These are phyloP conservation scores for Bungarus multicinctus DNA, from an alignment of 2,113 vertebrate genomes.

Conservation along the genomic window DNA sequence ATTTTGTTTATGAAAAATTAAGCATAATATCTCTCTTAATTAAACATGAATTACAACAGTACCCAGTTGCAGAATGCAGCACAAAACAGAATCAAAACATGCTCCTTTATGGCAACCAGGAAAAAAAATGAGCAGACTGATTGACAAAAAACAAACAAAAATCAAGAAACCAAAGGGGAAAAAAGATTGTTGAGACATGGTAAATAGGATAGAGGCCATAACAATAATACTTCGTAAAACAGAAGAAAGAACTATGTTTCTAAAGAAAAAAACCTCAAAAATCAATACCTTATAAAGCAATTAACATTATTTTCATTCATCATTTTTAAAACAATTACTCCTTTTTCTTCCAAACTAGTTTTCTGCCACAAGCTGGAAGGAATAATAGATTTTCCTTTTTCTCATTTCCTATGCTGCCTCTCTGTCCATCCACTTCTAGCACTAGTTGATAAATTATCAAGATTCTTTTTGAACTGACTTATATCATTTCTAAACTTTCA, in stretches of 20 bases:
- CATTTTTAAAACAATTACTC: background rate
- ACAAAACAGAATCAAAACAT: background rate
- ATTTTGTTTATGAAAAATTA: background rate
- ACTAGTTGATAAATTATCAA: background rate
- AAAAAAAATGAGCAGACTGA: background rate
- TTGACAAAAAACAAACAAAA: background rate
- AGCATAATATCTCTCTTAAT: background rate
- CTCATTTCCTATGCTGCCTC: background rate
- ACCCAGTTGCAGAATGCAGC: background rate
- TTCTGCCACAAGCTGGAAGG: background rate
- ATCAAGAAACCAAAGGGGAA: background rate
- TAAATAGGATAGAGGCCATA: background rate
- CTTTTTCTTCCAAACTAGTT: background rate
- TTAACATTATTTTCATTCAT: background rate
- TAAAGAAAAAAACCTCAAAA: background rate
- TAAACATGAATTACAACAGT: background rate
- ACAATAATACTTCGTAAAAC: background rate
- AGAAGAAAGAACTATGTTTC: background rate
- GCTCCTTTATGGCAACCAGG: background rate
- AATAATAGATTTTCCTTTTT: background rate
- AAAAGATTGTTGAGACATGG: background rate
- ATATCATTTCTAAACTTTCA: background rate
- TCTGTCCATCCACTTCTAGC: background rate
- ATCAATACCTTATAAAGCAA: background rate
- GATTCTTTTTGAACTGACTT: background rate